These are phyloP conservation scores for Euproctis similis DNA, from an alignment of 2,888 invertebrate species.

Conservation along the genomic window DNA sequence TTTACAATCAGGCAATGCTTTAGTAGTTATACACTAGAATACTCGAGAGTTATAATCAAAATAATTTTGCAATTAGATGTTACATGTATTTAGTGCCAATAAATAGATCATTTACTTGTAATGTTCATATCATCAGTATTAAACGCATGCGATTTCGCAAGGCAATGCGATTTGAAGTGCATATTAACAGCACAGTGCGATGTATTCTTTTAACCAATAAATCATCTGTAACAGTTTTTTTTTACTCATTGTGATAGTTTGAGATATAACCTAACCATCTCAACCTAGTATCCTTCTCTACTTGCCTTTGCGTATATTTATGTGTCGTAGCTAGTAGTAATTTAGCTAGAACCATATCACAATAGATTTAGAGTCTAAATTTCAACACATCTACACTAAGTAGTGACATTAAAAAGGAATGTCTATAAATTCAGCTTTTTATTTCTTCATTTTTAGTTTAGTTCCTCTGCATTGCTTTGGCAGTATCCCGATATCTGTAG, in stretches of 20 bases:
- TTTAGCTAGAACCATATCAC: constrained; percentile 38
- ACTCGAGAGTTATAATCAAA: too few species aligned
- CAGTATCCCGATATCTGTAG: constrained; percentile 34
- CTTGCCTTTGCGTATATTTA: constrained; percentile 41
- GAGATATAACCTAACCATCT: constrained; percentile 31
- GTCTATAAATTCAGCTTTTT: constrained; percentile 69
- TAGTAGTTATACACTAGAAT: constrained; percentile 29
- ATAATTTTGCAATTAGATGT: too few species aligned
- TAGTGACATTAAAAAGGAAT: constrained; percentile 62
- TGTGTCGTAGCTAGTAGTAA: constrained; percentile 23
- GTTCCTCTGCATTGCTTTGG: constrained; percentile 64
- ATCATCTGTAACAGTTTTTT: constrained; percentile 20
- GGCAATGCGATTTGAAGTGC: constrained; percentile 29
- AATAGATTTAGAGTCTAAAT: constrained; percentile 38
- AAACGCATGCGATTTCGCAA: constrained; percentile 43
- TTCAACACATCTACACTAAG: constrained; percentile 20
- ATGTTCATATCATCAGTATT: constrained; percentile 38
- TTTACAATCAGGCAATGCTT: constrained; percentile 55
- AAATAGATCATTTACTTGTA: neutral
- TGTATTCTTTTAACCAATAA: constrained; percentile 21
- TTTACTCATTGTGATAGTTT: constrained; percentile 14
- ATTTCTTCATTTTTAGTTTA: constrained; percentile 72
- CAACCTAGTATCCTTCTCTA: constrained; percentile 28
- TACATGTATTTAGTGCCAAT: neutral
- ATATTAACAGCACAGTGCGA: constrained; percentile 15